Evolutionary conservation across 2,113 vertebrate species (phyloP).

Genomic region (Gymnogyps californianus): DNA sequence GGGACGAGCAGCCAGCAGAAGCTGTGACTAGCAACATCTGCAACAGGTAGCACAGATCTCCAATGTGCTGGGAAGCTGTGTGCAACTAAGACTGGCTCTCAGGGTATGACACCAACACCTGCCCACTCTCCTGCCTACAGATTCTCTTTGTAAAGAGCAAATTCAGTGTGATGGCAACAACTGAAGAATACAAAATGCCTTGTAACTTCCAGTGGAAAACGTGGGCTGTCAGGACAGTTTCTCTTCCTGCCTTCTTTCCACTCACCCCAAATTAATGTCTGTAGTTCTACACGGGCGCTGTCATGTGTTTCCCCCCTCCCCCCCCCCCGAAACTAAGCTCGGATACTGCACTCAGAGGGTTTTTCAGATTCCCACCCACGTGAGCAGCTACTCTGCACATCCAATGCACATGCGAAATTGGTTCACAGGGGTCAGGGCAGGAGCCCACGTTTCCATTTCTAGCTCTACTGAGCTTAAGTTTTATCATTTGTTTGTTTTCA

Average conservation of each 20-base stretch:
- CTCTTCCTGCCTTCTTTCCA: neutral
- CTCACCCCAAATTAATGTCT: neutral
- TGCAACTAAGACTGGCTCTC: neutral
- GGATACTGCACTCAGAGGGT: neutral
- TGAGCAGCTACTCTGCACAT: neutral
- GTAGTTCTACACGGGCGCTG: neutral
- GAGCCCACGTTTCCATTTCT: neutral
- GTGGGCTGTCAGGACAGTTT: neutral
- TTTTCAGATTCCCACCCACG: neutral
- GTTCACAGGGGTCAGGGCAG: neutral
- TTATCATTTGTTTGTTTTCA: constrained; percentile 11
- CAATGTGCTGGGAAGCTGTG: neutral
- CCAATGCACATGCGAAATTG: neutral
- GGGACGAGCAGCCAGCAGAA: neutral
- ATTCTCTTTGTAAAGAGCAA: neutral
- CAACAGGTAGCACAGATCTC: neutral
- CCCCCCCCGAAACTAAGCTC: neutral
- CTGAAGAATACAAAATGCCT: neutral
- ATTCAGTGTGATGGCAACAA: neutral
- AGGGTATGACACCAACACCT: neutral
- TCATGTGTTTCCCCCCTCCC: no score
- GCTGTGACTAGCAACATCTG: neutral
- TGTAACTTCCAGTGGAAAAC: neutral
- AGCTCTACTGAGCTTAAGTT: neutral
- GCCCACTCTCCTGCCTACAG: neutral